Base-by-base conservation (phyloP, 2,797 vertebrate species). In the Distichodus sexfasciatus region DNA sequence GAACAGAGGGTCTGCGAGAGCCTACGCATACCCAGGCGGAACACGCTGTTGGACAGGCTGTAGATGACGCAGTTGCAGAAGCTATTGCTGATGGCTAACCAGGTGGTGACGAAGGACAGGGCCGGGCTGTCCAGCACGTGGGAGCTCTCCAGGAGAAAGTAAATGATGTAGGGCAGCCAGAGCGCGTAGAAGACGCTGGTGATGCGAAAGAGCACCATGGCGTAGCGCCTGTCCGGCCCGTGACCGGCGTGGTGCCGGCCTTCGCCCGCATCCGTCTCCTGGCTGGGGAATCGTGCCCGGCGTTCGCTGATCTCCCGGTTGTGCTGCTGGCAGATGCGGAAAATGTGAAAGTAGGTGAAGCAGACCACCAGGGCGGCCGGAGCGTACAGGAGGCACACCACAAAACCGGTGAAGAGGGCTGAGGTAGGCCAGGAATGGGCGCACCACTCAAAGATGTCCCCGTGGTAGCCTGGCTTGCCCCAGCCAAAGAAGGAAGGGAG, bases 31-130 rank as follows among this genome's bases (percentile, higher is more conserved):
- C 97, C 97, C 72, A 98, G 89, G 62, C 94, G 94, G 87, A 99
- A 99, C 84, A 98, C 95, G 17, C 97, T 99, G 82, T 99, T 99
- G 81, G 96, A 99, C 78, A 99, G 91, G 84, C 97, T 99, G 79
- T 99, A 99, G 80, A 99, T 98, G 63, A 99, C 94, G 91, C 97
- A 99, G 93, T 99, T 99, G 88, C 97, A 99, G 88, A 99, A 99
- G 90, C 97, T 99, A 90, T 99, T 99, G 92, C 97, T 99, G 82
- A 99, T 99, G 76, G 97, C 97, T 74, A 99, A 92, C 97, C 97
- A 99, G 1, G 97, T 99, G 2, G 97, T 99, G 74, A 99, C 87
- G 82, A 99, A 99, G 71, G 97, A 99, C 50, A 99, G 87, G 0
- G 94, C 89, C 0, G 97, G 91, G 79, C 92, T 99, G 55, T 96